Evolutionary conservation across 2,113 vertebrate species (phyloP).

Genomic region (Prolemur simus): DNA sequence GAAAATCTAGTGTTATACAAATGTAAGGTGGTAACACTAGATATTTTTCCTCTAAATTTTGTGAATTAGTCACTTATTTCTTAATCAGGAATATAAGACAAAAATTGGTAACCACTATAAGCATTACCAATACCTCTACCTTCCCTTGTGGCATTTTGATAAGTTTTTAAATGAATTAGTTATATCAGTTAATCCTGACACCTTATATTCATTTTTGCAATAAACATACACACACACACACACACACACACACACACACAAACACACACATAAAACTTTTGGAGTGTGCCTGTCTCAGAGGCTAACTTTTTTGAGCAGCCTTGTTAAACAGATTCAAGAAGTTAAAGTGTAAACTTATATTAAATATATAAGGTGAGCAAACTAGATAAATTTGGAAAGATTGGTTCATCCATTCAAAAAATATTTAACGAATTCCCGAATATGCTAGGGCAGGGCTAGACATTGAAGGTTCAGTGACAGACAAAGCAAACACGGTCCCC

Average conservation of each 20-base stretch:
- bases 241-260: too few species aligned
- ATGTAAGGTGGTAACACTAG: neutral
- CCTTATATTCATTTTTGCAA: neutral
- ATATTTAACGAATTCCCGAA: neutral
- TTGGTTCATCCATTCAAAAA: neutral
- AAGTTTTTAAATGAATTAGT: neutral
- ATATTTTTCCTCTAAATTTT: neutral
- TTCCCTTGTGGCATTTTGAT: neutral
- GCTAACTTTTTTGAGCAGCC: neutral
- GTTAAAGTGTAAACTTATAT: neutral
- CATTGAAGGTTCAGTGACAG: neutral
- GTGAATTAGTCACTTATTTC: neutral
- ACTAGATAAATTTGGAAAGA: neutral
- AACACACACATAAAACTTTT: neutral
- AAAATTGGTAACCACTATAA: neutral
- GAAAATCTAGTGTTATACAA: neutral
- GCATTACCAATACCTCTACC: neutral
- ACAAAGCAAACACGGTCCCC: neutral
- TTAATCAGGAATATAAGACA: neutral
- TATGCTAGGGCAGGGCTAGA: neutral
- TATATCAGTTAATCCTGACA: neutral
- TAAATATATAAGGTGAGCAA: neutral
- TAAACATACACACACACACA: too few species aligned
- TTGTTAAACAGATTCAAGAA: neutral
- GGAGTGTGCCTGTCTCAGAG: neutral